Percentiles rank a stretch among this genome's conserved stretches.
Conservation (phyloP, 53 echinoderm and acorn worm genomes). For the Holothuria scabra region DNA sequence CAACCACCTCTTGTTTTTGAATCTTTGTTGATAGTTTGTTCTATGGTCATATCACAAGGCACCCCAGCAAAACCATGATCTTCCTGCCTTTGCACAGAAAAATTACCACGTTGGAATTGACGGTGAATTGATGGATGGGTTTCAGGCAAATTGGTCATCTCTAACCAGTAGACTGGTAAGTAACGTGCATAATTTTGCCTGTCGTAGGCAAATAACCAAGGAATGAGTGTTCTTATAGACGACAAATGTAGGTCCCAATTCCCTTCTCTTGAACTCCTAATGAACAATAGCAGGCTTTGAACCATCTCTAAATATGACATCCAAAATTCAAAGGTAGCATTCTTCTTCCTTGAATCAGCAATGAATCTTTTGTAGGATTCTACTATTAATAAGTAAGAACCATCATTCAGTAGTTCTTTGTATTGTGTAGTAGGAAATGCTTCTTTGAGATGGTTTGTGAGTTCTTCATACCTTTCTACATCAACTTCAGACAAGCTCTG, state of each 20-base stretch:
- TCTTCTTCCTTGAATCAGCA: slow-evolving; percentile 14
- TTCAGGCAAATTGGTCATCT: background rate
- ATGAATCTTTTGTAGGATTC: slow-evolving; percentile 6
- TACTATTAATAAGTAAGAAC: slow-evolving; percentile 22
- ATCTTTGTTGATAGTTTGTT: slow-evolving; percentile 63
- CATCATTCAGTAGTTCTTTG: slow-evolving; percentile 37
- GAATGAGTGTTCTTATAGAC: slow-evolving; percentile 43
- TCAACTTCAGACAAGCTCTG: slow-evolving; percentile 42
- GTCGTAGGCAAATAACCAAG: slow-evolving; percentile 72
- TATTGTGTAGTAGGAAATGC: slow-evolving; percentile 15
- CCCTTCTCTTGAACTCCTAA: slow-evolving; percentile 58
- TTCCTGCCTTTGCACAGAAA: slow-evolving; percentile 12
- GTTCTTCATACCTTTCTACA: slow-evolving; percentile 13
- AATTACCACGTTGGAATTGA: slow-evolving; percentile 18
- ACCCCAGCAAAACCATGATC: slow-evolving; percentile 17
- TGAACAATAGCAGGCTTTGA: slow-evolving; percentile 38
- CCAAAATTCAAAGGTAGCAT: slow-evolving; percentile 61
- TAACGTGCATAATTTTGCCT: slow-evolving; percentile 69
- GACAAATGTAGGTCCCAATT: slow-evolving; percentile 67
- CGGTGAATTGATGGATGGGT: slow-evolving; percentile 15
- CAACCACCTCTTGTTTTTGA: slow-evolving; percentile 64
- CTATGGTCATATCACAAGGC: slow-evolving; percentile 32
- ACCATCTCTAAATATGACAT: slow-evolving; percentile 62
- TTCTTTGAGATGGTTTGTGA: slow-evolving; percentile 27
- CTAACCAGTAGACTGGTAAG: slow-evolving; percentile 63